These are phyloP conservation scores for Heterodera schachtii DNA, from an alignment of 1,140 invertebrate species.

Conservation along the genomic window DNA sequence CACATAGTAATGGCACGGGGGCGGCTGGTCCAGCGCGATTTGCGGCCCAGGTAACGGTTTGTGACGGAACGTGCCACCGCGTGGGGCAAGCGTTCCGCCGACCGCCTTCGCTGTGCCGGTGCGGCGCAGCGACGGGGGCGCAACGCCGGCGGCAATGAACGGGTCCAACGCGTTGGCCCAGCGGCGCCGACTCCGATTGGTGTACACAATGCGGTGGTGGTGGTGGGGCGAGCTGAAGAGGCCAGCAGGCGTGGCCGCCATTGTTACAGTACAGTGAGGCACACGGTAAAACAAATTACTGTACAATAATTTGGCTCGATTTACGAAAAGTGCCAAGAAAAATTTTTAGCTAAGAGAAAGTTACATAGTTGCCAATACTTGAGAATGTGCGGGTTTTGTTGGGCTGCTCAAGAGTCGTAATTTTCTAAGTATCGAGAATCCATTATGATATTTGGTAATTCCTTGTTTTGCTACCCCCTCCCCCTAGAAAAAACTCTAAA, in stretches of 20 bases:
- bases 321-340: no score
- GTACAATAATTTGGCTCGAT: no score
- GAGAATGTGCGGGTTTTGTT: no score
- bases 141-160: background rate
- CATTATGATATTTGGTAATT: no score
- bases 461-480: no score
- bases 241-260: background rate
- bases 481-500: no score
- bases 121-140: slow-evolving; percentile 1
- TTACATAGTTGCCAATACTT: no score
- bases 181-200: background rate
- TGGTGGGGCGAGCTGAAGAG: background rate
- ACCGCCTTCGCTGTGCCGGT: background rate
- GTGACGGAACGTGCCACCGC: slow-evolving; percentile 12
- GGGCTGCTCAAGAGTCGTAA: no score
- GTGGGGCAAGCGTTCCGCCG: background rate
- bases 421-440: no score
- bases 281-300: background rate
- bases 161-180: slow-evolving; percentile 9
- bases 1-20: slow-evolving; percentile 30
- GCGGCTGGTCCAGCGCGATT: slow-evolving; percentile 25
- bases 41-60: background rate
- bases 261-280: background rate
- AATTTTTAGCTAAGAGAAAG: no score
- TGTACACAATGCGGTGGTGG: background rate